Percentiles rank a stretch among this genome's conserved stretches.
Evolutionary conservation across 2,113 vertebrate species (phyloP).

Genomic region (Engraulis encrasicolus): DNA sequence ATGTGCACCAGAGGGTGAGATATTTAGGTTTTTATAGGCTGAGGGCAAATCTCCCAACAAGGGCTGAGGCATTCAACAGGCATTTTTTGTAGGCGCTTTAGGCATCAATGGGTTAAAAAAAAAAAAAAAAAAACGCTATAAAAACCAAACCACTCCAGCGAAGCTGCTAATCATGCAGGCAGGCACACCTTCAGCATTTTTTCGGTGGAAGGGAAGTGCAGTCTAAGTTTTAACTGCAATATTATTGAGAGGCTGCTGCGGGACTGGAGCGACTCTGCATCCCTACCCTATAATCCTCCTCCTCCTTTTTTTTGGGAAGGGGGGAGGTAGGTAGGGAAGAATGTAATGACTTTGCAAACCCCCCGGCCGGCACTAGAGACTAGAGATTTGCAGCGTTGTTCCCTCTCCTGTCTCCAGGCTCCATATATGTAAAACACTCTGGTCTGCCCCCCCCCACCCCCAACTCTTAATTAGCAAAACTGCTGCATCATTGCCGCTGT

Average conservation of each 20-base stretch:
- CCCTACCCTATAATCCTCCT: not conserved
- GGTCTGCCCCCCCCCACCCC: not conserved
- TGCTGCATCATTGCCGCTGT: not conserved
- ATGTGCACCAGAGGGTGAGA: no score
- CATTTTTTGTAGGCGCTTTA: no score
- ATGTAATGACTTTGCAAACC: not conserved
- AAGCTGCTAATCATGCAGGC: no score
- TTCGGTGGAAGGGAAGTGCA: no score
- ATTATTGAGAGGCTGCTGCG: not conserved
- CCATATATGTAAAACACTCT: not conserved
- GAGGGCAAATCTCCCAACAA: no score
- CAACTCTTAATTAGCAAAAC: not conserved
- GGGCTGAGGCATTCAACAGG: no score
- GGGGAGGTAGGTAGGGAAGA: no score
- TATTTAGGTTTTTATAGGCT: no score
- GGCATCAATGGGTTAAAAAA: no score
- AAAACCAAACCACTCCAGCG: no score
- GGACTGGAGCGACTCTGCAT: not conserved
- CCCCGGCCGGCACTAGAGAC: not conserved
- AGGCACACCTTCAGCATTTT: no score
- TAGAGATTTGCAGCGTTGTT: not conserved
- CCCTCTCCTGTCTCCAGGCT: not conserved
- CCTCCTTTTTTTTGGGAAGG: not conserved
- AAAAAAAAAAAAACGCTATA: no score
- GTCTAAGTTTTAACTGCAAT: not conserved